These are phyloP conservation scores for Argya squamiceps DNA, from an alignment of 2,797 vertebrate genomes.

Conservation along the genomic window DNA sequence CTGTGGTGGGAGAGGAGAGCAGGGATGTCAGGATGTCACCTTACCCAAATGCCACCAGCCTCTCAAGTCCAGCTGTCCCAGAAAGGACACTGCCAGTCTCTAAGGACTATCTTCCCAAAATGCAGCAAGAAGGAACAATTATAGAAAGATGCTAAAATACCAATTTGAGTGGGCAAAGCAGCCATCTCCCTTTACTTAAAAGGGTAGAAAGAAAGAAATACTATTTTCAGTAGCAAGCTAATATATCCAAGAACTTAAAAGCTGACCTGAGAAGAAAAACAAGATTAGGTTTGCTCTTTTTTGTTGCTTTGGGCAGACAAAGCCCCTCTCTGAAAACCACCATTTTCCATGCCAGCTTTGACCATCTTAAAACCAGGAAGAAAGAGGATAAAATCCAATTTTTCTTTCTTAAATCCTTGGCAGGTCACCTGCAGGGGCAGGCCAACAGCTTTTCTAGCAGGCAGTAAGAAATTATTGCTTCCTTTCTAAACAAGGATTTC, in stretches of 20 bases:
- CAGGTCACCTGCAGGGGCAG: conserved; percentile 14
- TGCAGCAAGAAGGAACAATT: background rate
- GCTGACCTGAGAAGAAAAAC: conserved; percentile 25
- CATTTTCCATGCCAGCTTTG: conserved; percentile 48
- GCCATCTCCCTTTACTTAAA: background rate
- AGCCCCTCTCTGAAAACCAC: conserved; percentile 16
- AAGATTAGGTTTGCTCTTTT: conserved; percentile 25
- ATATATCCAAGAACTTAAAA: conserved; percentile 1
- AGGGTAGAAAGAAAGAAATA: background rate
- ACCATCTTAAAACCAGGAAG: conserved; percentile 32
- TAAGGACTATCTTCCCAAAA: background rate
- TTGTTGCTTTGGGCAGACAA: conserved; percentile 16
- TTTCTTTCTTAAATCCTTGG: conserved; percentile 52
- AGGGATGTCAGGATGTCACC: background rate
- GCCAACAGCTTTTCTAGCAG: conserved; percentile 23
- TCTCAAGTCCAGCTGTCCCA: background rate
- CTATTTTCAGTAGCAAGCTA: background rate
- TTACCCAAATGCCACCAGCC: fast-evolving
- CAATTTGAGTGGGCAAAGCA: background rate
- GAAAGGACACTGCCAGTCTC: background rate
- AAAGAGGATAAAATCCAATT: conserved; percentile 32
- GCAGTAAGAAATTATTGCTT: conserved; percentile 22
- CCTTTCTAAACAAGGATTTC: conserved; percentile 47
- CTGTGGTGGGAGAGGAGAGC: background rate
- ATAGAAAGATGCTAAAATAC: background rate